phyloP scores from a whole-genome alignment of 1,140 invertebrate genomes.

The Grapholita molesta region DNA sequence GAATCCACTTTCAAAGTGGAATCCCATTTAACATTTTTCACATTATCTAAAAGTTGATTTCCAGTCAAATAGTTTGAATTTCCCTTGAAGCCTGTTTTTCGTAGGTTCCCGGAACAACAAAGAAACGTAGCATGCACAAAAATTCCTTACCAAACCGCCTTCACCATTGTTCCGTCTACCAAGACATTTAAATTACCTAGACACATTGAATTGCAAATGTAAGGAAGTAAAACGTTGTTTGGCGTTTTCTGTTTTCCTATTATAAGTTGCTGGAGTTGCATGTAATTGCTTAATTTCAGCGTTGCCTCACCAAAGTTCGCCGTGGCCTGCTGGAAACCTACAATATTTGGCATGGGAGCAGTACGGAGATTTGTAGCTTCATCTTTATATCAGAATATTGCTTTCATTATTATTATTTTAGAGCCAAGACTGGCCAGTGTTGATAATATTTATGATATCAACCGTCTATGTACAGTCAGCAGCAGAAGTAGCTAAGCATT shows the following conservation, averaged over 20 bases:
- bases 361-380: background rate
- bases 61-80: background rate
- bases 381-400: background rate
- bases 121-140: background rate
- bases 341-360: constrained; percentile 32
- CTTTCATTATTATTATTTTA: too few species aligned
- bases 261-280: constrained; percentile 48
- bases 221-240: constrained; percentile 53
- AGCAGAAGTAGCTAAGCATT: too few species aligned
- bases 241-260: constrained; percentile 50
- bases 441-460: too few species aligned
- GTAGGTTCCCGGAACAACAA: background rate
- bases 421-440: too few species aligned
- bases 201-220: constrained; percentile 64
- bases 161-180: constrained; percentile 23
- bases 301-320: constrained; percentile 38
- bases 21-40: too few species aligned
- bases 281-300: constrained; percentile 60
- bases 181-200: constrained; percentile 47
- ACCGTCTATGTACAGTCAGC: too few species aligned
- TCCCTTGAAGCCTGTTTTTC: background rate
- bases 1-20: too few species aligned
- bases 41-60: too few species aligned
- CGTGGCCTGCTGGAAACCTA: constrained; percentile 24
- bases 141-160: background rate